These are phyloP conservation scores for Oostethus manadensis DNA, from an alignment of 2,113 vertebrate species.

Conservation along the genomic window DNA sequence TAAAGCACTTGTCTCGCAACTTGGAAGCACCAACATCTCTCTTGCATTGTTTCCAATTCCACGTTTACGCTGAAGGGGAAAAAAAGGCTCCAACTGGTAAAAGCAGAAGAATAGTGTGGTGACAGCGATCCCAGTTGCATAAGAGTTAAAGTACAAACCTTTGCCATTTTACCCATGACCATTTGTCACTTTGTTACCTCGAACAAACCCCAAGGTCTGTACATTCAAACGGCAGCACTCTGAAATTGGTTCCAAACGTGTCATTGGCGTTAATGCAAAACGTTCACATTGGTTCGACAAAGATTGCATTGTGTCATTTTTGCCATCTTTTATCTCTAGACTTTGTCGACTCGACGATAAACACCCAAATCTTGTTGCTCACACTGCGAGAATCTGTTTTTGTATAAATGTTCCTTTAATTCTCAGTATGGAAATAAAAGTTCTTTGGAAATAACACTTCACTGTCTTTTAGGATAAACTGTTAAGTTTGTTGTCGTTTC, in stretches of 20 bases:
- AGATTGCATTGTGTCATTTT: slow-evolving; percentile 37
- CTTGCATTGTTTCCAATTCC: slow-evolving; percentile 81
- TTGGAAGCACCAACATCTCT: slow-evolving; percentile 78
- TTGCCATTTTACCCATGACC: slow-evolving; percentile 46
- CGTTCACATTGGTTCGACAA: slow-evolving; percentile 19
- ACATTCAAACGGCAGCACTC: slow-evolving; percentile 25
- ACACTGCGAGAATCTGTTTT: slow-evolving; percentile 82
- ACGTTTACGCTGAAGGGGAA: slow-evolving; percentile 97
- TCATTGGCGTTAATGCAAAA: slow-evolving; percentile 10
- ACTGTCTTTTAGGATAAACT: slow-evolving; percentile 89
- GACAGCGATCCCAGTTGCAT: slow-evolving; percentile 81
- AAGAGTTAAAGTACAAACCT: slow-evolving; percentile 48
- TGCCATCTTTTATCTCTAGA: slow-evolving; percentile 39
- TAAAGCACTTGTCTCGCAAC: slow-evolving; percentile 86
- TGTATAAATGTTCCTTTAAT: slow-evolving; percentile 85
- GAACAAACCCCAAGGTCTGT: slow-evolving; percentile 71
- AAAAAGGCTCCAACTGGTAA: slow-evolving; percentile 81
- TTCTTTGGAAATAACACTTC: slow-evolving; percentile 80
- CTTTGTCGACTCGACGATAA: slow-evolving; percentile 79
- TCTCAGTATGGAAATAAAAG: slow-evolving; percentile 84
- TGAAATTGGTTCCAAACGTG: slow-evolving; percentile 6
- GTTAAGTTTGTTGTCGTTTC: slow-evolving; percentile 80
- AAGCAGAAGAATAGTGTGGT: slow-evolving; percentile 74
- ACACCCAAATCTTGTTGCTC: slow-evolving; percentile 81
- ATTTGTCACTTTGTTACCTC: slow-evolving; percentile 50